Evolutionary conservation across 2,888 invertebrate species (phyloP), one percentile per base, ranked within the genome.

Genomic region (Diplolepis rosae): DNA sequence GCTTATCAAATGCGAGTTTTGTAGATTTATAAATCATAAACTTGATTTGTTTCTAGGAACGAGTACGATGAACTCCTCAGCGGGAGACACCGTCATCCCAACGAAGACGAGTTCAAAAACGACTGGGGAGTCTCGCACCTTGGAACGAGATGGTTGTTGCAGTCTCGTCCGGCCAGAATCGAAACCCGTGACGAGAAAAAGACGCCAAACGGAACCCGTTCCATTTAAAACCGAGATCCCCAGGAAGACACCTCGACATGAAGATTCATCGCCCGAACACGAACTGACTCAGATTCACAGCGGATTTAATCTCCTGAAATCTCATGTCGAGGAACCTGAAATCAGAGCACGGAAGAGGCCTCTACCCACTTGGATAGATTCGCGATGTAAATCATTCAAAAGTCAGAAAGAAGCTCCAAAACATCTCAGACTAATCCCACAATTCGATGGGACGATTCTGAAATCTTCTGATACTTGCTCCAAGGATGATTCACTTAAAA

Each of bases 51-150:
- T 78, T 76, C 1, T 71, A 83, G 83, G 80, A 77, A 71, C 77
- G 79, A 84, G 78, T 75, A 85, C 76, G 79, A 80, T 80, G 81
- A 82, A 81, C 79, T 76, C 81, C 77, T 81, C 77, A 79, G 77
- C 81, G 83, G 80, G 83, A 84, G 83, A 82, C 85, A 85, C 85
- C 85, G 86, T 84, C 85, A 84, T 79, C 77, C 73, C 83, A 79
- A 83, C 81, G 68, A 81, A 81, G 24, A 69, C 69, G 69, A 71
- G 6, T 45, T 69, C 68, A 65, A 68, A 48, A 51, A 72, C 71
- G 74, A 68, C 65, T 52, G 68, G 70, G 48, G 71, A 35, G 35
- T 22, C 39, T n/a, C 66, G 51, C 51, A 66, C 61, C 68, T 71
- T 73, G 72, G 71, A 73, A 65, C 66, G 32, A 56, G 65, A 67